Conservation (phyloP, 2,888 invertebrate species). For the Chaetogeoica ovagalla region DNA sequence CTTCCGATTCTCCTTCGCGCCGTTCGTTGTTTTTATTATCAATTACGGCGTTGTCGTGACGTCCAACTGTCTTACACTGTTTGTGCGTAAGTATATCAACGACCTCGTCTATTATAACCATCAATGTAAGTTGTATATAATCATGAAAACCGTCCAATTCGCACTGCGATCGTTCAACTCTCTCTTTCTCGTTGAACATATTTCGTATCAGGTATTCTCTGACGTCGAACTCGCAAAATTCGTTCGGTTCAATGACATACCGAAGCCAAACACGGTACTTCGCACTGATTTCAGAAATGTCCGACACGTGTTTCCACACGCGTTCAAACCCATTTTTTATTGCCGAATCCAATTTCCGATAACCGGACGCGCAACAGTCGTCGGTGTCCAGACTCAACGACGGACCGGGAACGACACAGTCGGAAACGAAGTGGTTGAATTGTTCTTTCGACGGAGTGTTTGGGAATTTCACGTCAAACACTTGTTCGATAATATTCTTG, state of each 20-base stretch:
- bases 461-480: background rate
- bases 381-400: background rate
- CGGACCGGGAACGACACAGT: background rate
- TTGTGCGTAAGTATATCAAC: background rate
- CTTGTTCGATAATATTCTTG: background rate
- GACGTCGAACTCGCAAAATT: constrained; percentile 14
- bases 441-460: background rate
- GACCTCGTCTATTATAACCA: constrained; percentile 8
- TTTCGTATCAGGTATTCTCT: constrained; percentile 14
- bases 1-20: background rate
- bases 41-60: too few relatives aligned
- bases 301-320: background rate
- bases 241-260: constrained; percentile 4
- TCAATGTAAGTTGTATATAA: constrained; percentile 12
- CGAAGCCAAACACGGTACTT: constrained; percentile 25
- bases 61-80: background rate
- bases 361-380: background rate
- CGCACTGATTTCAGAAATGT: background rate
- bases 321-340: background rate
- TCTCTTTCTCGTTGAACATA: constrained; percentile 11
- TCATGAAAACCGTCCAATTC: constrained; percentile 2
- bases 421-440: background rate
- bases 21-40: background rate
- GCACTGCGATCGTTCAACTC: background rate
- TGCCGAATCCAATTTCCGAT: constrained; percentile 2